These are phyloP conservation scores for Hesperia comma DNA, from an alignment of 2,888 invertebrate genomes.

Conservation along the genomic window DNA sequence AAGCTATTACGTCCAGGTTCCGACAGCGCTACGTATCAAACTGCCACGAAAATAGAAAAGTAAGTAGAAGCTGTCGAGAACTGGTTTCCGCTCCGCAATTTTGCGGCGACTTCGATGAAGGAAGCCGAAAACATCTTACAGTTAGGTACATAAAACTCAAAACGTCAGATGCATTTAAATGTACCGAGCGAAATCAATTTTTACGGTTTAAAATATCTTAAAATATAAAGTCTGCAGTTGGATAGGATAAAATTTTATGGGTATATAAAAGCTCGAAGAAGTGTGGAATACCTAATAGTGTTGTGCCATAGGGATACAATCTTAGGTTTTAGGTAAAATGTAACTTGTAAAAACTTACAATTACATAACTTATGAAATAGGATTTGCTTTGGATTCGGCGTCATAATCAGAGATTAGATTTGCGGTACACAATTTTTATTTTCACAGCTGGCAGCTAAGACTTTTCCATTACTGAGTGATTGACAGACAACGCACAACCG, in stretches of 20 bases:
- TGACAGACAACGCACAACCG: no score
- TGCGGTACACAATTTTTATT: no score
- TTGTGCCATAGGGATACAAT: neutral
- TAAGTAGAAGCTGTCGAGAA: conserved; percentile 5
- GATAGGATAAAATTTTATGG: conserved; percentile 24
- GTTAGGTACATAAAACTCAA: neutral
- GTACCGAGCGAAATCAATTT: conserved; percentile 25
- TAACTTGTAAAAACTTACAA: no score
- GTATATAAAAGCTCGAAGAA: neutral
- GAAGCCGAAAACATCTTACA: neutral
- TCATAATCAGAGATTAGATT: no score
- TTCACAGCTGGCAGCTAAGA: no score
- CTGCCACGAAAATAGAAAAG: conserved; percentile 12
- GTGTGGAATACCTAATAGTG: neutral
- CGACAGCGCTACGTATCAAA: neutral
- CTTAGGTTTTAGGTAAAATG: no score
- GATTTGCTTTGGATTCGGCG: no score
- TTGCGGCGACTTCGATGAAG: conserved; percentile 2
- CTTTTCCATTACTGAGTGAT: no score
- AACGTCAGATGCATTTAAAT: conserved; percentile 21
- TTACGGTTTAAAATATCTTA: conserved; percentile 10
- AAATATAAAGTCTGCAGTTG: conserved; percentile 6
- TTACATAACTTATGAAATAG: no score
- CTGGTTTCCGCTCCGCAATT: conserved; percentile 10
- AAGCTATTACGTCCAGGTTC: neutral